phyloP scores from a whole-genome alignment of 30 jellyfish, hydroid and myxozoan species.

The Phacellophora camtschatica region DNA sequence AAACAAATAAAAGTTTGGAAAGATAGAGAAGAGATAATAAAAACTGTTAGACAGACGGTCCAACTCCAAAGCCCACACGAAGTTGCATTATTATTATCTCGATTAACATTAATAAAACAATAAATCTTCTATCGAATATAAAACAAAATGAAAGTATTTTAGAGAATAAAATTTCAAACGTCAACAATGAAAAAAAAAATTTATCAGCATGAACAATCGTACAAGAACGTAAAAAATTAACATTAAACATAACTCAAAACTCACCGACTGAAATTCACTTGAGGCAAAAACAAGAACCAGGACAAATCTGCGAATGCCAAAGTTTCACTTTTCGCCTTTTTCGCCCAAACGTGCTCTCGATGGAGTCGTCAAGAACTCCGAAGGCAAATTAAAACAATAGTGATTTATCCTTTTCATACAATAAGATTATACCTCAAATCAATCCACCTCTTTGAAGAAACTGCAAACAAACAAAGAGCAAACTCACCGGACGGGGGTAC shows the following conservation, averaged over 20 bases:
- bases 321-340: background rate
- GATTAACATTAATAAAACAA: background rate
- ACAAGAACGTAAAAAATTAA: too few relatives aligned
- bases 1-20: too few relatives aligned
- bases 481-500: background rate
- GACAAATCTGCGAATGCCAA: background rate
- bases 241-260: too few relatives aligned
- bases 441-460: background rate
- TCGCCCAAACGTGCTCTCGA: background rate
- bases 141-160: background rate
- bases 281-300: too few relatives aligned
- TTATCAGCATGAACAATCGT: too few relatives aligned
- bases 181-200: too few relatives aligned
- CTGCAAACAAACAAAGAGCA: background rate
- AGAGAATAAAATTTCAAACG: background rate
- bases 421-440: background rate
- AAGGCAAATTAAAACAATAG: background rate
- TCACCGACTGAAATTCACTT: background rate
- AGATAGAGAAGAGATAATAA: too few relatives aligned
- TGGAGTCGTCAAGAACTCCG: background rate
- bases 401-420: background rate
- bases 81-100: background rate
- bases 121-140: too few relatives aligned
- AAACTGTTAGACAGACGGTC: too few relatives aligned
- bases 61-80: too few relatives aligned